Percentiles rank a stretch among this genome's conserved stretches.
These are phyloP conservation scores for Poecilia picta DNA, from an alignment of 2,797 vertebrate genomes.

Conservation along the genomic window DNA sequence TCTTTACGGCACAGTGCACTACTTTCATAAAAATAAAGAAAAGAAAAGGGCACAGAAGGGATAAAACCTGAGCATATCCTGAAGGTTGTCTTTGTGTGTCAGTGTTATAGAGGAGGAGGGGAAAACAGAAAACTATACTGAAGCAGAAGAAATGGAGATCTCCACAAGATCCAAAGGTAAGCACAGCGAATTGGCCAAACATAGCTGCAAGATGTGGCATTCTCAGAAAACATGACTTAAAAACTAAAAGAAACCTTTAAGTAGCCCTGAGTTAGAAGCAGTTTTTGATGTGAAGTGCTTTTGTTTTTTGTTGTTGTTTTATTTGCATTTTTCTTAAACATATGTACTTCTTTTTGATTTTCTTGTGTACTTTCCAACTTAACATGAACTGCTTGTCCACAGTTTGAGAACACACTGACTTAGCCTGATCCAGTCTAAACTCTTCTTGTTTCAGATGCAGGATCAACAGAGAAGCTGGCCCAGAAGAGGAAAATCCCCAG, in stretches of 20 bases:
- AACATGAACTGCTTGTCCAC: background rate
- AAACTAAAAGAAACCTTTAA: background rate
- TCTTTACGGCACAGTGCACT: background rate
- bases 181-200: constrained; percentile 10
- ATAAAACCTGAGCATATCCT: background rate
- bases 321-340: background rate
- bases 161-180: constrained; percentile 98
- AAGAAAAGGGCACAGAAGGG: background rate
- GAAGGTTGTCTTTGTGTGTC: constrained; percentile 54
- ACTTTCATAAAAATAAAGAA: background rate
- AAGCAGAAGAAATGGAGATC: constrained; percentile 94
- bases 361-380: background rate
- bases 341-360: background rate
- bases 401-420: background rate
- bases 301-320: background rate
- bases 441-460: constrained; percentile 83
- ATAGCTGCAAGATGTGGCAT: background rate
- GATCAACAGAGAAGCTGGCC: constrained; percentile 86
- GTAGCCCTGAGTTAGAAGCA: background rate
- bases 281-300: background rate
- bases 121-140: constrained; percentile 84
- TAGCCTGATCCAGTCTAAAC: constrained; percentile 16
- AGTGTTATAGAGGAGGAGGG: constrained; percentile 93
- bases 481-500: constrained; percentile 95
- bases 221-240: background rate